These are phyloP conservation scores for Bombyx mandarina DNA, from an alignment of 1,140 invertebrate genomes.

Conservation along the genomic window DNA sequence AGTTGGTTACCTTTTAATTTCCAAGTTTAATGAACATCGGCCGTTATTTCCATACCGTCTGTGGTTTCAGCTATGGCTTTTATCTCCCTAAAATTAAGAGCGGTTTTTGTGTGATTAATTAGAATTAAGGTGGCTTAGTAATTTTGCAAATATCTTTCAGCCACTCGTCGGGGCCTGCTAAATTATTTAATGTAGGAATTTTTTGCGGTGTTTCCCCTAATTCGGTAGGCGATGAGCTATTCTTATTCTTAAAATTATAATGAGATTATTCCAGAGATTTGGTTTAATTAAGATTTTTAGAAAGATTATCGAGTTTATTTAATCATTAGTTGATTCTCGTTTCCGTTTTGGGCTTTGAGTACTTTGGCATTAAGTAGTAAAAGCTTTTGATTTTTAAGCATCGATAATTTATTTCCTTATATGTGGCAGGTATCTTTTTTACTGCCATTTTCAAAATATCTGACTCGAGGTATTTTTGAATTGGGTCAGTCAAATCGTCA, in stretches of 20 bases:
- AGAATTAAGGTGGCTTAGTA: neutral
- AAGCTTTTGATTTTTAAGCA: too few relatives aligned
- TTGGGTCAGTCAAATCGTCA: too few relatives aligned
- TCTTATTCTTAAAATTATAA: slow-evolving; percentile 9
- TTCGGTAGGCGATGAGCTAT: slow-evolving; percentile 6
- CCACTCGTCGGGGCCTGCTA: slow-evolving; percentile 1
- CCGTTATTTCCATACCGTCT: slow-evolving; percentile 1
- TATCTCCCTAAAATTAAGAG: neutral
- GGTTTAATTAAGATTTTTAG: slow-evolving; percentile 9
- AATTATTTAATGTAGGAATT: slow-evolving; percentile 10
- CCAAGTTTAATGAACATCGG: slow-evolving; percentile 10
- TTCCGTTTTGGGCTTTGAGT: neutral
- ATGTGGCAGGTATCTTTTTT: too few relatives aligned
- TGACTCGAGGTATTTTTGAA: too few relatives aligned
- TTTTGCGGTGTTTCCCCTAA: slow-evolving; percentile 4
- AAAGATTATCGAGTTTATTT: slow-evolving; percentile 4
- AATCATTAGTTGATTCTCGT: neutral
- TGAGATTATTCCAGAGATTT: slow-evolving; percentile 9
- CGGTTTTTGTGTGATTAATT: neutral
- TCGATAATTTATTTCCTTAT: too few relatives aligned
- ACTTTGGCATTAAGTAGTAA: too few relatives aligned
- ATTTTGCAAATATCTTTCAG: slow-evolving; percentile 1
- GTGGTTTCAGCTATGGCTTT: neutral
- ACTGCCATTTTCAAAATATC: too few relatives aligned
- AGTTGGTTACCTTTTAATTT: slow-evolving; percentile 18